Base-by-base conservation (phyloP, 1,140 invertebrate species). In the Camponotus pennsylvanicus region DNA sequence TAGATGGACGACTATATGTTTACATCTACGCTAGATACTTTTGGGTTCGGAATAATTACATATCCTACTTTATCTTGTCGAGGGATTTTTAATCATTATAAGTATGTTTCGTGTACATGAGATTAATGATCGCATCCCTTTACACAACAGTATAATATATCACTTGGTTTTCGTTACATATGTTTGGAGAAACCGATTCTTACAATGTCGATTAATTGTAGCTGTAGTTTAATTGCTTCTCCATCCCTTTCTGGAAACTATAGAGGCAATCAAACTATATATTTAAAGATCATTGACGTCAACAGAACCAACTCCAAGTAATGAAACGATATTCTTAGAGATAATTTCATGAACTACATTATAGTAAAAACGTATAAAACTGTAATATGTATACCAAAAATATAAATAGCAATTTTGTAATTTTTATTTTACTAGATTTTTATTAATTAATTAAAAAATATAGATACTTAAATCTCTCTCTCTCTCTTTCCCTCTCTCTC, bases 161-260 rank as follows among this genome's bases (percentile, higher is more conserved):
- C 69, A 3, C 27, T 1, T 13, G 27, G 37, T 63, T 83, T 83
- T n/a, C 18, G 13, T 75, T 82, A 73, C 52, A 83, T 13, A 32
- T 45, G 69, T 75, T 42, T 34, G 21, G 69, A 21, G 40, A 45
- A 61, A 61, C 37, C 37, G 40, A 83, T 63, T 61, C 69, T 27
- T 75, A 83, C 69, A 34, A 57, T n/a, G 32, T 63, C 40, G 42
- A 83, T 75, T 63, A 59, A 73, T 69, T 75, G 63, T 21, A 85
- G 42, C 15, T 32, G 18, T 79, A 76, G 63, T 85, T 77, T 66
- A 85, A 85, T 67, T 85, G 83, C 79, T 83, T 63, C 55, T 21
- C 40, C 8, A n/a, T 61, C 57, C 40, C n/a, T 45, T 73, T 75
- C 40, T 18, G 27, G 55, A 49, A 49, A 75, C 40, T 21, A 15